Base-by-base conservation (phyloP, 1,140 invertebrate species). In the Drosophila sturtevanti region DNA sequence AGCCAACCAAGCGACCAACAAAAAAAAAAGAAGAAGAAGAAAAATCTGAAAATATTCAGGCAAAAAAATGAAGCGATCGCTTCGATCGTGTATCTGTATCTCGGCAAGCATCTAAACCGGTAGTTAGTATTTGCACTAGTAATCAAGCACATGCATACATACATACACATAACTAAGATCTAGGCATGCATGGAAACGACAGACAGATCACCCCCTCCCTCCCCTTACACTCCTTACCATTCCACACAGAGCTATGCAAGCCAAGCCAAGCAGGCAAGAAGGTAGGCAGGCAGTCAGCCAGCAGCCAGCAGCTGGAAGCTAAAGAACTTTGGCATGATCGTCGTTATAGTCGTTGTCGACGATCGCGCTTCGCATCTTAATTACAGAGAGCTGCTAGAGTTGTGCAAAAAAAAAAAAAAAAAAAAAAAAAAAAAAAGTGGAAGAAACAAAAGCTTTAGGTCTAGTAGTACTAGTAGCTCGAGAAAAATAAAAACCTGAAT, bases 361-460 rank as follows among this genome's bases (percentile, higher is more conserved):
- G 84, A 89, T 89, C 84, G 84, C 84, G 84, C 84, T 82, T 89
- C 84, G 84, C 85, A 89, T 89, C 84, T 89, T 89, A 89, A 89
- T 89, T 89, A 89, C 84, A 84, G 77, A 80, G 77, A 69, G 76
- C 81, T 63, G 55, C 41, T 68, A 16, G 64, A 63, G 59, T 58
- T 55, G 41, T 41, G 68, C 0, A 31, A 31, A 31, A 31, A 31
- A 31, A 31, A 31, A 31, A 31, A 24, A 24, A 4, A 3, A 24
- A 12, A 51, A 10, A 37, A 61, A 62, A 18, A 52, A 67, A 68
- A 77, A 62, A 76, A 63, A 66, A 68, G 48, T 22, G 24, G 58
- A 79, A 65, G 24, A 80, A 67, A 76, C 63, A 64, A 69, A 68
- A 77, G 54, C 68, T 60, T 38, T 7, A 66, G 59, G 65, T 61